Conservation (phyloP, 2,113 vertebrate species). For the Bufo gargarizans region DNA sequence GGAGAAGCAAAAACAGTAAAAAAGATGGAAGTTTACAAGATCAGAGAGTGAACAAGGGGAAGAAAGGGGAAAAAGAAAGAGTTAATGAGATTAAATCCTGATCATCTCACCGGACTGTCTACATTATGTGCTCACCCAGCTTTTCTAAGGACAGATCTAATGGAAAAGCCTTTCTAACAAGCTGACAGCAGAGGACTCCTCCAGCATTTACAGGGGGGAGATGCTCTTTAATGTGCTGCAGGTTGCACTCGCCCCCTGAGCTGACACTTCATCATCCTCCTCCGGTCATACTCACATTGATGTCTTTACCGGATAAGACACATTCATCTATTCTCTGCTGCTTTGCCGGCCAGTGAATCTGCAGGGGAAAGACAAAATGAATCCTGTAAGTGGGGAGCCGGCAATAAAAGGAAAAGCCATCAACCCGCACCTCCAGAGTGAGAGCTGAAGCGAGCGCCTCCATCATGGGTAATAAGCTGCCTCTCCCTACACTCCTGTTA, state of each 20-base stretch:
- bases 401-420: no score
- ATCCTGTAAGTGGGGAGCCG: no score
- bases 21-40: background rate
- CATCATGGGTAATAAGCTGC: no score
- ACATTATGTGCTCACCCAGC: no score
- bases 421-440: no score
- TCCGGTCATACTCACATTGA: constrained; percentile 82
- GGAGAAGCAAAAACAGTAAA: background rate
- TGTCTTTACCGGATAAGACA: constrained; percentile 94
- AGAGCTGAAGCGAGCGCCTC: no score
- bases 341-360: constrained; percentile 96
- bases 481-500: no score
- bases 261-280: background rate
- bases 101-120: background rate
- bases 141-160: background rate
- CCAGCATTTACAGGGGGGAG: no score
- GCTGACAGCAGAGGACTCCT: background rate
- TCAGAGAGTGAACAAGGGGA: background rate
- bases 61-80: background rate
- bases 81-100: background rate
- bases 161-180: background rate
- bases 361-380: constrained; percentile 50
- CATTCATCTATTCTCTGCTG: constrained; percentile 94
- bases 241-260: background rate
- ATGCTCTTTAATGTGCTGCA: no score